Base-by-base conservation (phyloP, 2,888 invertebrate genomes). In the Nycteola revayana region DNA sequence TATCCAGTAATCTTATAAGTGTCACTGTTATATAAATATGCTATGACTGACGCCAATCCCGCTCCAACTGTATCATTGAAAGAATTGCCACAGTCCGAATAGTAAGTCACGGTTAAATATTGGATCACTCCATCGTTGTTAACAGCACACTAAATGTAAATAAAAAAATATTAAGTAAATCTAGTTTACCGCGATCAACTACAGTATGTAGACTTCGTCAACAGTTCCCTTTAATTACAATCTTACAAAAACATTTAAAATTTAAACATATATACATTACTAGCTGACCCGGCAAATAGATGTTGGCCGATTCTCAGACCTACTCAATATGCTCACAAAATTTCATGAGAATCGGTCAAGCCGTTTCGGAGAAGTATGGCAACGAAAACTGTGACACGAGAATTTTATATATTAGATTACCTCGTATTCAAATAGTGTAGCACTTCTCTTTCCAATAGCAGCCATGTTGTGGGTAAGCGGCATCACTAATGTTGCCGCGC, bases 401-500 rank as follows among this genome's bases (percentile, higher is more conserved):
- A n/a, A n/a, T n/a, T n/a, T n/a, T n/a, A n/a, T n/a, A n/a, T n/a
- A n/a, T n/a, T n/a, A n/a, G 7, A 7, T 21, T 21, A 88, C 89
- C 74, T 92, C 91, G 59, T 91, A 93, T 25, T 90, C 82, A 22
- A 83, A 69, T 1, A 74, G 74, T 32, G 86, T 85, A 0, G 86
- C 66, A 28, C 75, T 64, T 27, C 93, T 69, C 50, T 91, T 92
- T 5, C 93, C 93, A 0, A 90, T 55, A 11, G 90, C 83, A 3
- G 76, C 75, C 93, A 94, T 93, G 56, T 93, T 93, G 46, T 91
- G 89, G 28, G 90, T 88, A 28, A 95, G 76, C 1, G 93, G 88
- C 81, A 95, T 64, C 8, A 90, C 89, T 10, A 95, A 77, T 7
- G 92, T 84, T 0, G 94, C 92, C 2, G 93, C 92, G 25, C 82